Evolutionary conservation across 2,888 invertebrate species (phyloP).

Genomic region (Metacarcinus magister): DNA sequence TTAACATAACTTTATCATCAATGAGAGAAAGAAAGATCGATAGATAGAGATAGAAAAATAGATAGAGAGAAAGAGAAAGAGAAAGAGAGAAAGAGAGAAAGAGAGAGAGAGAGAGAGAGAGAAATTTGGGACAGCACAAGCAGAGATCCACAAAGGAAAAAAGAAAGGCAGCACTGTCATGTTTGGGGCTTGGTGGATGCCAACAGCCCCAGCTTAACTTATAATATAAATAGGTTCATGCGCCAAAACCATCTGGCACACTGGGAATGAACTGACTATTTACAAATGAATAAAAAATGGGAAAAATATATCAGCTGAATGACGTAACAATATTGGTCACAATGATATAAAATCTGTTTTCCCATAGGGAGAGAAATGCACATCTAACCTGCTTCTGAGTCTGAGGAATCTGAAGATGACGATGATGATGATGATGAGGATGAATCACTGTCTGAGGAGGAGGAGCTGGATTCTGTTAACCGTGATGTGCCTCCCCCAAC

Average conservation of each 20-base stretch:
- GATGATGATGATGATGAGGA: constrained; percentile 82
- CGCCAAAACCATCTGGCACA: constrained; percentile 77
- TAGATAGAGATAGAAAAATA: constrained; percentile 13
- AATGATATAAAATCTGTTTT: constrained; percentile 77
- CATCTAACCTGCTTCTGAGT: constrained; percentile 83
- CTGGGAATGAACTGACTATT: constrained; percentile 80
- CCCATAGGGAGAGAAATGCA: constrained; percentile 74
- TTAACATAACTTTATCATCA: constrained; percentile 70
- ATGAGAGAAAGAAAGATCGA: constrained; percentile 38
- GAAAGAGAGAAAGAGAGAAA: constrained; percentile 45
- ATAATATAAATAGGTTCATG: constrained; percentile 79
- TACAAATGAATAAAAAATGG: constrained; percentile 79
- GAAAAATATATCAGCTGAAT: constrained; percentile 75
- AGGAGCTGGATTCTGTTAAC: constrained; percentile 90
- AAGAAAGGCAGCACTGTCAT: constrained; percentile 81
- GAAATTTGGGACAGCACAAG: constrained; percentile 40
- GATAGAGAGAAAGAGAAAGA: constrained; percentile 33
- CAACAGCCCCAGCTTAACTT: constrained; percentile 78
- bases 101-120: constrained; percentile 32
- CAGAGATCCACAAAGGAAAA: constrained; percentile 54
- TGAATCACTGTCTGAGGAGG: constrained; percentile 83
- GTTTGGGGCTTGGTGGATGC: constrained; percentile 74
- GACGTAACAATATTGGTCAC: constrained; percentile 80
- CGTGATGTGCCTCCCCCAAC: constrained; percentile 88
- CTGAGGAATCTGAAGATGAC: constrained; percentile 83